Base-by-base conservation (phyloP, 92 coral and sea anemone genomes). In the Phenganax stokvisi region DNA sequence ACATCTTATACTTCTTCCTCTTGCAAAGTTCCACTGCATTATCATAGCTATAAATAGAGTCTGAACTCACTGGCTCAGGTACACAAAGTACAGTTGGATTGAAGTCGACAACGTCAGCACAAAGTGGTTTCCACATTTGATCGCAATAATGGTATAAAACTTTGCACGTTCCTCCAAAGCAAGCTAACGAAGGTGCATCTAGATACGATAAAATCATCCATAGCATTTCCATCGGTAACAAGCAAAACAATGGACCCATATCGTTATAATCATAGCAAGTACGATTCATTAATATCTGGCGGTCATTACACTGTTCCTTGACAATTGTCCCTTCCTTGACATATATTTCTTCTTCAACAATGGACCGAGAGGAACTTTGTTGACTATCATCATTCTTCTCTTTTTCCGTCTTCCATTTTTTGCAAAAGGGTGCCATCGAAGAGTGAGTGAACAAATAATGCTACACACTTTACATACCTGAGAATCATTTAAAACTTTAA, bases 111-210 rank as follows among this genome's bases (percentile, higher is more conserved):
- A 84, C 85, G 37, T 90, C 47, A 37, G 47, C 47, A 84, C 96
- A 94, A 25, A 94, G 89, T n/a, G 87, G 89, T 51, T 87, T 88
- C 98, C 98, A 94, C 83, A 89, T 85, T 44, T 66, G 72, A 25
- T 92, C 89, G 8, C 92, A 87, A 84, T 92, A 88, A 37, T 89
- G 79, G 69, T 84, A 77, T 37, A 94, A 80, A 66, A 89, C 82
- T 17, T 93, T 90, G 75, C 98, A 94, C 53, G 97, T 90, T 15
- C 96, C 84, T 51, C 97, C 96, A 52, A 94, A 67, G 55, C 87
- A 88, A 2, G 98, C 92, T 56, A 94, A 75, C 3, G 93, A 91
- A 20, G 98, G 98, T 3, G 98, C 98, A 83, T 94, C 98, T 52
- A 94, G 79, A 28, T 85, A 94, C 0, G 92, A 90, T 16, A 94